Percentiles rank a stretch among this genome's conserved stretches.
These are phyloP conservation scores for Eueides isabella DNA, from an alignment of 1,140 invertebrate genomes.

Conservation along the genomic window DNA sequence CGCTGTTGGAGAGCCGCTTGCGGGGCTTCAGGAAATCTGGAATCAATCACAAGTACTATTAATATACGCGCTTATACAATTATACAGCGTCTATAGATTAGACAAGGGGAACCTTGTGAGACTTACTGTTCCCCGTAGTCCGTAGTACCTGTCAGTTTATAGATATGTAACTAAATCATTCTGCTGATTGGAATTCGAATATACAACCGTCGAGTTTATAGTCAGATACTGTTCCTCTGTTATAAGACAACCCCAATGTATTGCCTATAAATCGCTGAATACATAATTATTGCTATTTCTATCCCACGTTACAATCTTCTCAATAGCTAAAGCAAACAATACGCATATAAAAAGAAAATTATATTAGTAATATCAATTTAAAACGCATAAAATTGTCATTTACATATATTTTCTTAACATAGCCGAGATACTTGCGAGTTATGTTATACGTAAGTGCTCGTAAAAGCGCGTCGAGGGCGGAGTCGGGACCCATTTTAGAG, in stretches of 20 bases:
- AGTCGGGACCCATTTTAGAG: constrained; percentile 48
- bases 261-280: too few species aligned
- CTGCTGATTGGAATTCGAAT: too few species aligned
- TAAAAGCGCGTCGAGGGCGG: constrained; percentile 57
- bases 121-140: too few species aligned
- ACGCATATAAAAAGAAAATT: background rate
- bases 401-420: background rate
- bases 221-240: background rate
- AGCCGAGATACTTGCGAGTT: background rate
- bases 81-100: too few species aligned
- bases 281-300: background rate
- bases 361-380: background rate
- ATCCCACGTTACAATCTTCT: background rate
- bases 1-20: constrained; percentile 66
- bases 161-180: background rate
- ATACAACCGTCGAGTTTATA: background rate
- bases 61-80: background rate
- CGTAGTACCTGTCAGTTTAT: too few species aligned
- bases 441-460: constrained; percentile 37
- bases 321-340: background rate
- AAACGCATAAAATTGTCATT: background rate
- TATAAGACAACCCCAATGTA: too few species aligned
- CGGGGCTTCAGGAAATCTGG: constrained; percentile 79
- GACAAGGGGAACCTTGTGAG: too few species aligned
- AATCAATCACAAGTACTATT: constrained; percentile 47